These are phyloP conservation scores for Agrilus planipennis DNA, from an alignment of 1,140 invertebrate genomes.

Conservation along the genomic window DNA sequence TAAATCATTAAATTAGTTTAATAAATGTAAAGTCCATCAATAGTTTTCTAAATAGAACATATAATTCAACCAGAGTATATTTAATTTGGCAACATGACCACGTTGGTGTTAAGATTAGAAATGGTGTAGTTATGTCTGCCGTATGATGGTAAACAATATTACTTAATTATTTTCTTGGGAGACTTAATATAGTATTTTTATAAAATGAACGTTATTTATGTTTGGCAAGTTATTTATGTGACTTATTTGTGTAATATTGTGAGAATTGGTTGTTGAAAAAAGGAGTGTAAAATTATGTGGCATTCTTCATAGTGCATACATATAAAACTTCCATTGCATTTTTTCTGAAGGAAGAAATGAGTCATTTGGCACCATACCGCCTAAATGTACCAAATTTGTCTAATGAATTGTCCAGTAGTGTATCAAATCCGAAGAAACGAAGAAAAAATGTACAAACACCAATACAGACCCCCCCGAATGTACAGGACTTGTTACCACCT, in stretches of 20 bases:
- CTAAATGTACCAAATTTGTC: conserved; percentile 50
- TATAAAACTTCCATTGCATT: too few relatives aligned
- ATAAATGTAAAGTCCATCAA: background rate
- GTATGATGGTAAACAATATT: background rate
- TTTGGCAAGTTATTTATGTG: too few relatives aligned
- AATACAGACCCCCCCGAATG: conserved; percentile 45
- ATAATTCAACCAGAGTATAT: too few relatives aligned
- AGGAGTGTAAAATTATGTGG: too few relatives aligned
- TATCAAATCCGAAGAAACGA: conserved; percentile 54
- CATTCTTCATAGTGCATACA: too few relatives aligned
- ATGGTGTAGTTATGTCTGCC: background rate
- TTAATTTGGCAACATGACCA: too few relatives aligned
- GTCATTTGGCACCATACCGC: conserved; percentile 57
- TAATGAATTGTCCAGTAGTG: conserved; percentile 45
- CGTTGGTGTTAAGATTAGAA: too few relatives aligned
- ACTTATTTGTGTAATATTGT: too few relatives aligned
- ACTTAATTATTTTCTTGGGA: background rate
- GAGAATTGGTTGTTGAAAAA: too few relatives aligned
- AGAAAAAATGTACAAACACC: conserved; percentile 51
- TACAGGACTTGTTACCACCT: conserved; percentile 69
- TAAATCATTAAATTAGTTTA: background rate
- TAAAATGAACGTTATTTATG: background rate
- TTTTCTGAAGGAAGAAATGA: too few relatives aligned
- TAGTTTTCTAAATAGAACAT: too few relatives aligned
- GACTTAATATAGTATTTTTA: background rate